A percentile compares a stretch with the other conserved stretches of the same genome.
Conservation (phyloP, 2,113 vertebrate genomes). For the Anguilla japonica region DNA sequence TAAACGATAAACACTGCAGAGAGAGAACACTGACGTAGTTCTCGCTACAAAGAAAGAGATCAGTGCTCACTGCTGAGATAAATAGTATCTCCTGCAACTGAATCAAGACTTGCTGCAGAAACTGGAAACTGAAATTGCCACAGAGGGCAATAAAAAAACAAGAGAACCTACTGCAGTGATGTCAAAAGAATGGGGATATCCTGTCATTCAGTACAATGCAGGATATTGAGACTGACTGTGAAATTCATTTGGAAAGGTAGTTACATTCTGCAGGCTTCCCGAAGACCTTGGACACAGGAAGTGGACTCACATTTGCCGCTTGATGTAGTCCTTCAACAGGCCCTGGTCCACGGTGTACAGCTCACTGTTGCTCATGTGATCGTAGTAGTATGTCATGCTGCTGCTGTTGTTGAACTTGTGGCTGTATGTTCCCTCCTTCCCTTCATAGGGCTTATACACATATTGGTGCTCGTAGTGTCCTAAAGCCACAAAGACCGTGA, state of each 20-base stretch:
- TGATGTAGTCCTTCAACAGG: constrained; percentile 93
- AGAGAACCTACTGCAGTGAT: no score
- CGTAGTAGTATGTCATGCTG: constrained; percentile 89
- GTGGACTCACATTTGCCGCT: constrained; percentile 89
- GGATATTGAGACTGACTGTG: not conserved
- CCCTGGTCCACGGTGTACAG: constrained; percentile 90
- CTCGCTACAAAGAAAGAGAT: no score
- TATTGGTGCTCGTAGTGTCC: constrained; percentile 82
- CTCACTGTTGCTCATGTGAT: constrained; percentile 83
- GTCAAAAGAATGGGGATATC: no score
- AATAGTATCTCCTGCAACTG: no score
- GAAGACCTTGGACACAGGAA: not conserved
- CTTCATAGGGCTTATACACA: constrained; percentile 70
- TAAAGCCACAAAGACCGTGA: constrained; percentile 48
- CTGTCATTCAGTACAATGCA: no score
- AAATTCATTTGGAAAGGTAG: not conserved
- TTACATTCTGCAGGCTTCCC: not conserved
- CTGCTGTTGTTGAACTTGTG: constrained; percentile 71
- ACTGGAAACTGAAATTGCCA: no score
- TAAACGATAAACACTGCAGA: no score
- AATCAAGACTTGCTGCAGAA: no score
- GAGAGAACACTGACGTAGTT: no score
- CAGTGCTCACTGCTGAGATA: no score
- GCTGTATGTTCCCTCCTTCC: constrained; percentile 67
- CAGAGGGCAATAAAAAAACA: no score